A percentile compares a stretch with the other conserved stretches of the same genome.
Evolutionary conservation across 2,888 invertebrate species (phyloP).

Genomic region (Drosophila quinaria): DNA sequence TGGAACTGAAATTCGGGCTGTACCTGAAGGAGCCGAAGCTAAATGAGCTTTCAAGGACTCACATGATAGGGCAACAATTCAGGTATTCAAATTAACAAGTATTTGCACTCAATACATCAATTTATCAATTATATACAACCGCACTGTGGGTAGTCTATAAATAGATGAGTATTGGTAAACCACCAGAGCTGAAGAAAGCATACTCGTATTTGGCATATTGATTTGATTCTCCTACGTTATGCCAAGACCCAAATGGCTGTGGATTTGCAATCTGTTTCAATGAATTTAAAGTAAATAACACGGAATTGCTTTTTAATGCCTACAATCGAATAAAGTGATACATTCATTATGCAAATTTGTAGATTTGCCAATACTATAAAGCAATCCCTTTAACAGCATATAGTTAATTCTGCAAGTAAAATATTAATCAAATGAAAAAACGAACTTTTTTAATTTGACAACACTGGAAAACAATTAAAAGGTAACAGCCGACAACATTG

Average conservation of each 20-base stretch:
- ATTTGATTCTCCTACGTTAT: neutral
- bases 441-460: too few species aligned
- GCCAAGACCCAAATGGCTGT: neutral
- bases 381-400: too few species aligned
- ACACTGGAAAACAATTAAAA: too few species aligned
- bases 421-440: too few species aligned
- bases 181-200: neutral
- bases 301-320: neutral
- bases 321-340: neutral
- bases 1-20: neutral
- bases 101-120: slow-evolving; percentile 26
- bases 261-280: neutral
- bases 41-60: neutral
- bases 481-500: too few species aligned
- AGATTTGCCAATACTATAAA: neutral
- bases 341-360: neutral
- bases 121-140: slow-evolving; percentile 22
- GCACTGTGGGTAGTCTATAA: neutral
- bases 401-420: too few species aligned
- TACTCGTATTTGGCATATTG: neutral
- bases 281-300: slow-evolving; percentile 4
- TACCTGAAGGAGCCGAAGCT: neutral
- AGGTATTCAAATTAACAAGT: slow-evolving; percentile 18
- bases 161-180: slow-evolving; percentile 3
- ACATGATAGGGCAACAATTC: slow-evolving; percentile 7